phyloP scores from a whole-genome alignment of 2,888 invertebrate genomes.

The Cosmorhoe ocellata region DNA sequence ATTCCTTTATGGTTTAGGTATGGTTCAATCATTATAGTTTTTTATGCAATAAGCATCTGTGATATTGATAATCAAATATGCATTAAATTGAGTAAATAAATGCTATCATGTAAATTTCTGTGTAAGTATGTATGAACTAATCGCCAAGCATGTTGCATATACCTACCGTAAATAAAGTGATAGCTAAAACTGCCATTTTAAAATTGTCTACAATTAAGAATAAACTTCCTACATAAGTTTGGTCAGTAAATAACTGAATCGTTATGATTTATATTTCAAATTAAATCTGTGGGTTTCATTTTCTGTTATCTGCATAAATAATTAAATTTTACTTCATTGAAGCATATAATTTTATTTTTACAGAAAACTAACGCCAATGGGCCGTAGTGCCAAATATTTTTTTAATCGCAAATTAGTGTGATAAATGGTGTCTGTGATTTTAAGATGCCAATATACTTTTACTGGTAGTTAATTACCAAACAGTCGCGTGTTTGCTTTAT shows the following conservation, averaged over 20 bases:
- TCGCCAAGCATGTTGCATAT: too few relatives aligned
- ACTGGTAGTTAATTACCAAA: not conserved
- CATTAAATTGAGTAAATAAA: slow-evolving; percentile 34
- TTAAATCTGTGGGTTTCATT: not conserved
- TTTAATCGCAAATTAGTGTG: slow-evolving; percentile 5
- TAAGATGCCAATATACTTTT: slow-evolving; percentile 24
- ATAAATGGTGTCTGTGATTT: slow-evolving; percentile 24
- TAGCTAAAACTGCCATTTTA: slow-evolving; percentile 69
- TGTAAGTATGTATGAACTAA: too few relatives aligned
- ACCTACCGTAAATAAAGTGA: slow-evolving; percentile 46
- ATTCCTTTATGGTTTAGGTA: too few relatives aligned
- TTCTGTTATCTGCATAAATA: not conserved
- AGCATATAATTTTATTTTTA: slow-evolving; percentile 3
- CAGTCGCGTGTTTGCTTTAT: slow-evolving; percentile 4
- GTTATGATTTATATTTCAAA: too few relatives aligned
- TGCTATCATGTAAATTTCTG: slow-evolving; percentile 19
- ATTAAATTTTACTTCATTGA: not conserved
- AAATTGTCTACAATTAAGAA: slow-evolving; percentile 29
- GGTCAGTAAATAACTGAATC: too few relatives aligned
- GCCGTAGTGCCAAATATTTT: slow-evolving; percentile 26
- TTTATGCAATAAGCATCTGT: slow-evolving; percentile 72
- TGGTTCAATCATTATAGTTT: slow-evolving; percentile 30
- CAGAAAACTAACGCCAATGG: not conserved
- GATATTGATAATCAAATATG: slow-evolving; percentile 54
- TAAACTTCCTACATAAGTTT: not conserved